These are phyloP conservation scores for Staurois parvus DNA, from an alignment of 2,797 vertebrate genomes.

Conservation along the genomic window DNA sequence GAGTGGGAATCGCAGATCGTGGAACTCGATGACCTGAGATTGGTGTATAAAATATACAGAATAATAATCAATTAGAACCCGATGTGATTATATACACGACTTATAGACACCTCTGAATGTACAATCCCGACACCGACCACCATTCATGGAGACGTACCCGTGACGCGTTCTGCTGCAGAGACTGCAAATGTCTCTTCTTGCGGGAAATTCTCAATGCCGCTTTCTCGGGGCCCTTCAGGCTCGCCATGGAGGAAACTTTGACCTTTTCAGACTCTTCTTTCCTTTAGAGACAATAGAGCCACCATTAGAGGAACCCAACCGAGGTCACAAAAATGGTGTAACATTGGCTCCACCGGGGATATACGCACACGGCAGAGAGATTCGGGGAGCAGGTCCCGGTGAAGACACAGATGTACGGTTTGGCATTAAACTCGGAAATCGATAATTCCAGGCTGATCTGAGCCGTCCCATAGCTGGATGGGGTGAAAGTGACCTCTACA, in stretches of 20 bases:
- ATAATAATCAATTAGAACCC: too few relatives aligned
- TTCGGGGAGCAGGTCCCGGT: conserved; percentile 82
- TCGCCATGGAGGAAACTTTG: conserved; percentile 62
- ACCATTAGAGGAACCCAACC: background rate
- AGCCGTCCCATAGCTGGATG: conserved; percentile 84
- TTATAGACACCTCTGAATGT: too few relatives aligned
- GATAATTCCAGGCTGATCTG: conserved; percentile 84
- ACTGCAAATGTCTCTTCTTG: conserved; percentile 55
- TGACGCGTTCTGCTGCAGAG: background rate
- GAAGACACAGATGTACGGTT: conserved; percentile 84
- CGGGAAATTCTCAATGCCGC: conserved; percentile 39
- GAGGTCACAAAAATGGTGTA: background rate
- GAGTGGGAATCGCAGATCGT: conserved; percentile 71
- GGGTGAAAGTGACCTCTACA: conserved; percentile 82
- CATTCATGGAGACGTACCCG: background rate
- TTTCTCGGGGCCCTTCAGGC: conserved; percentile 61
- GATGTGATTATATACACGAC: too few relatives aligned
- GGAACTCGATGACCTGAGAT: conserved; percentile 72
- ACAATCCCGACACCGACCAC: background rate
- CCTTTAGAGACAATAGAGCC: background rate
- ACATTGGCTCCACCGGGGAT: background rate
- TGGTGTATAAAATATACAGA: background rate
- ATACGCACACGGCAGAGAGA: conserved; percentile 74
- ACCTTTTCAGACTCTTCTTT: conserved; percentile 65
- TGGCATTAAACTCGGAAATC: conserved; percentile 88